Conservation (phyloP, 2,888 invertebrate genomes). For the Metalampra italica region DNA sequence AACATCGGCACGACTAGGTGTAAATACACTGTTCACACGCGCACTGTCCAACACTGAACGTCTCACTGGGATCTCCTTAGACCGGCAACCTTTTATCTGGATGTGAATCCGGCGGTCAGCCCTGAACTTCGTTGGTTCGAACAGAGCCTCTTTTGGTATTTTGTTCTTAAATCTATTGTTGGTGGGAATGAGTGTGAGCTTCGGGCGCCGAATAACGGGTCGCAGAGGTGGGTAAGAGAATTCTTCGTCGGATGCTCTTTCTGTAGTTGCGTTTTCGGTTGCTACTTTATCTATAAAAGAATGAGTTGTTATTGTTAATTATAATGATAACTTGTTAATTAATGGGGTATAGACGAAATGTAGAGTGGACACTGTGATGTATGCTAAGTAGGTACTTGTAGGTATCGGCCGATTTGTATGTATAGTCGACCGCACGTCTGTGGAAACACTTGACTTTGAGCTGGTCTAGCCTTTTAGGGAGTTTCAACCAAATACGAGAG, state of each 20-base stretch:
- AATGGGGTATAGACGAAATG: no score
- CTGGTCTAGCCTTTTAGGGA: no score
- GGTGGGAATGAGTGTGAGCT: conserved; percentile 39
- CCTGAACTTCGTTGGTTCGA: conserved; percentile 40
- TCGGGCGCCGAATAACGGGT: conserved; percentile 40
- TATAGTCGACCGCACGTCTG: no score
- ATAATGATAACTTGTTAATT: no score
- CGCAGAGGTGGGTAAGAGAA: conserved; percentile 38
- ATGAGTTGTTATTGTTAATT: not conserved
- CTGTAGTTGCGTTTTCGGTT: conserved; percentile 27
- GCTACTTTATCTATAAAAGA: conserved; percentile 31
- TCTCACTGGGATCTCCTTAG: conserved; percentile 26
- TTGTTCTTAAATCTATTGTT: conserved; percentile 25
- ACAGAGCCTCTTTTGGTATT: conserved; percentile 40
- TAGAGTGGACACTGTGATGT: no score
- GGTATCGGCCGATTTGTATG: no score
- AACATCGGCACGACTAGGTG: conserved; percentile 24
- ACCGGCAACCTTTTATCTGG: conserved; percentile 54
- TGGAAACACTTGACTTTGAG: no score
- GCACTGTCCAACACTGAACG: conserved; percentile 18
- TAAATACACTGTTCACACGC: conserved; percentile 17
- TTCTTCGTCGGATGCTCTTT: conserved; percentile 49
- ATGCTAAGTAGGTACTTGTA: no score
- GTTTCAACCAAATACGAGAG: no score
- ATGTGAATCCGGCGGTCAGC: conserved; percentile 34